These are phyloP conservation scores for Heliconius nattereri DNA, from an alignment of 1,140 invertebrate species.

Conservation along the genomic window DNA sequence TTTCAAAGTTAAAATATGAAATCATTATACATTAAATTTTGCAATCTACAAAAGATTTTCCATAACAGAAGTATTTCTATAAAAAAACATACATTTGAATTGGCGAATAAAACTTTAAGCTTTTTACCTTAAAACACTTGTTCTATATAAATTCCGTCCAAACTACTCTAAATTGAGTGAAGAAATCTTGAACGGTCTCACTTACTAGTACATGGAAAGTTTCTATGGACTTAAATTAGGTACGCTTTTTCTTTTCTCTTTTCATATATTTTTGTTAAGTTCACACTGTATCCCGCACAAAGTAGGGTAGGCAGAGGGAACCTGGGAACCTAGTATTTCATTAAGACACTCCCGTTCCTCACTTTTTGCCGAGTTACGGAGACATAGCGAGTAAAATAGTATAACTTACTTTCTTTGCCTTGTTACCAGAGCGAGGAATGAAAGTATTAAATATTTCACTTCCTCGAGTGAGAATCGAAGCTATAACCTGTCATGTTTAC, in stretches of 20 bases:
- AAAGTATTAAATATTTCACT: no score
- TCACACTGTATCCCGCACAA: no score
- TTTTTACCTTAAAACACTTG: background rate
- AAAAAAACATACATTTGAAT: background rate
- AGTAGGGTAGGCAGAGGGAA: no score
- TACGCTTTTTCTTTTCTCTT: background rate
- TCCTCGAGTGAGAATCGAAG: no score
- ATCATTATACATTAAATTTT: background rate
- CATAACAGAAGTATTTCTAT: background rate
- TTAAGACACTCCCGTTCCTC: no score
- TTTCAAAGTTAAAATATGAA: no score
- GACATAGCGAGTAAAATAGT: background rate
- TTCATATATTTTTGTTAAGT: no score
- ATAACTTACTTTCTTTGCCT: no score
- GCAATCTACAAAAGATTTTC: background rate
- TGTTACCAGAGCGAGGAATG: no score
- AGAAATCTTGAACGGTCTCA: background rate
- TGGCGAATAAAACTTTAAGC: background rate
- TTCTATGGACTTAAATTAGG: background rate
- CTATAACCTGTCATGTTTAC: no score
- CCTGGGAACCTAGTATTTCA: no score
- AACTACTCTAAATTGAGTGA: slow-evolving; percentile 3
- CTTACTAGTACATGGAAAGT: background rate
- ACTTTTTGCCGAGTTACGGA: background rate
- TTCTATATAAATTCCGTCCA: background rate